phyloP scores from a whole-genome alignment of 92 coral and sea anemone species.

The Phymanthus crucifer region DNA sequence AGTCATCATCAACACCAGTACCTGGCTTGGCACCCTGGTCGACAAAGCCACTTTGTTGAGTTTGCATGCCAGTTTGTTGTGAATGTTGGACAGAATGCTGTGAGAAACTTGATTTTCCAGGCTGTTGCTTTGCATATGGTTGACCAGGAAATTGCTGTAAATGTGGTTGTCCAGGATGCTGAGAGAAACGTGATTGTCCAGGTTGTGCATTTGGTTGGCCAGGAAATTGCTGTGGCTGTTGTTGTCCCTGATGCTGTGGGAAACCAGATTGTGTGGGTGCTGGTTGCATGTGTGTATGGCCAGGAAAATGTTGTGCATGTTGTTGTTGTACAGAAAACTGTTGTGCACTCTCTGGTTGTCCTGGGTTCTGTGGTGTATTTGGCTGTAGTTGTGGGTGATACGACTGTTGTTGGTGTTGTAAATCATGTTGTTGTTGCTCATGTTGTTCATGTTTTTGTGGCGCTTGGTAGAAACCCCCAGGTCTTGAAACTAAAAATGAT shows the following conservation, averaged over 20 bases:
- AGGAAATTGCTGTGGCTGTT: background rate
- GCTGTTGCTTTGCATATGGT: background rate
- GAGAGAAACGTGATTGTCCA: background rate
- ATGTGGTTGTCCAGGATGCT: background rate
- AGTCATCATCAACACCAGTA: slow-evolving; percentile 40
- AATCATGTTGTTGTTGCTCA: slow-evolving; percentile 11
- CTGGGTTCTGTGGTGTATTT: background rate
- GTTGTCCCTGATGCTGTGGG: slow-evolving; percentile 2
- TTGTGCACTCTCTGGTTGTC: background rate
- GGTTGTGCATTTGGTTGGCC: background rate
- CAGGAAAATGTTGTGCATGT: background rate
- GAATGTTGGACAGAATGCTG: background rate
- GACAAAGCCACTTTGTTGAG: slow-evolving; percentile 3
- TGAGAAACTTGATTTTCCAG: background rate
- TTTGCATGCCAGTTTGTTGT: background rate
- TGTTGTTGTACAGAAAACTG: background rate
- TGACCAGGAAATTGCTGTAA: background rate
- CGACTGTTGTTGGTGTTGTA: background rate
- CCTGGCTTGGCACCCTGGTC: background rate
- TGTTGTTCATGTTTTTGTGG: slow-evolving; percentile 20
- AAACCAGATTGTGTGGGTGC: background rate
- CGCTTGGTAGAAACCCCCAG: slow-evolving; percentile 53
- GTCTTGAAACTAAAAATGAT: slow-evolving; percentile 75
- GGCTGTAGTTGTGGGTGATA: background rate
- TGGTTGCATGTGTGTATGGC: background rate